phyloP scores from a whole-genome alignment of 1,140 invertebrate genomes.

The Chlorops oryzae region DNA sequence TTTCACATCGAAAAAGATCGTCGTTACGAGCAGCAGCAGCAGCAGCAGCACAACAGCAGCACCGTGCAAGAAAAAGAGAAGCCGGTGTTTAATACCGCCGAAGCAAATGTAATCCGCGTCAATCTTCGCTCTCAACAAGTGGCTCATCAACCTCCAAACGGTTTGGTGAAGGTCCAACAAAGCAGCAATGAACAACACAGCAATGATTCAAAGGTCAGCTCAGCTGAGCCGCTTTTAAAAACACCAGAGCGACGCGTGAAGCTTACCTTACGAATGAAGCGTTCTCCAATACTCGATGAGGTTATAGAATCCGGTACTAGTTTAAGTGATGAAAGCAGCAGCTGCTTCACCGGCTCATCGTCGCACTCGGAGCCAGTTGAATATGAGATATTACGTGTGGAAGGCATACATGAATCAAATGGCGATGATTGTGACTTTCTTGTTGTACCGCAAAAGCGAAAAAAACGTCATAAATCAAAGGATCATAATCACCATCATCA shows the following conservation, averaged over 20 bases:
- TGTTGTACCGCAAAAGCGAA: constrained; percentile 49
- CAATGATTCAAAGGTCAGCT: constrained; percentile 47
- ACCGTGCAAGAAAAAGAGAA: constrained; percentile 1
- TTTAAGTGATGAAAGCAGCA: constrained; percentile 52
- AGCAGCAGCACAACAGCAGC: constrained; percentile 19
- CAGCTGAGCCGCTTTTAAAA: constrained; percentile 38
- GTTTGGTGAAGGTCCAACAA: constrained; percentile 9
- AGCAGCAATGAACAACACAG: constrained; percentile 27
- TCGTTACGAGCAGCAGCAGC: constrained; percentile 1
- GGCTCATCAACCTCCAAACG: no score
- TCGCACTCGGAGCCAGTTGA: constrained; percentile 48
- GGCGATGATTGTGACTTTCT: constrained; percentile 51
- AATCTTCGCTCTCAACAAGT: no score
- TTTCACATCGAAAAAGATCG: not conserved
- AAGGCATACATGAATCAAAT: constrained; percentile 62
- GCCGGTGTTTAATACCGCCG: no score
- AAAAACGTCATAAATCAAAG: constrained; percentile 63
- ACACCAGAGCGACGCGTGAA: constrained; percentile 63
- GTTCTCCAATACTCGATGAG: constrained; percentile 77
- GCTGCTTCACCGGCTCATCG: constrained; percentile 15
- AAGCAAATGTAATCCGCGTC: no score
- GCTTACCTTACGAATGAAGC: constrained; percentile 75
- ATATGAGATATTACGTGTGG: constrained; percentile 76
- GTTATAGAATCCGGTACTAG: constrained; percentile 74
- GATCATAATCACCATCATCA: constrained; percentile 48